Percentiles rank a stretch among this genome's conserved stretches.
Conservation (phyloP, 2,888 invertebrate genomes). For the Aelia acuminata region DNA sequence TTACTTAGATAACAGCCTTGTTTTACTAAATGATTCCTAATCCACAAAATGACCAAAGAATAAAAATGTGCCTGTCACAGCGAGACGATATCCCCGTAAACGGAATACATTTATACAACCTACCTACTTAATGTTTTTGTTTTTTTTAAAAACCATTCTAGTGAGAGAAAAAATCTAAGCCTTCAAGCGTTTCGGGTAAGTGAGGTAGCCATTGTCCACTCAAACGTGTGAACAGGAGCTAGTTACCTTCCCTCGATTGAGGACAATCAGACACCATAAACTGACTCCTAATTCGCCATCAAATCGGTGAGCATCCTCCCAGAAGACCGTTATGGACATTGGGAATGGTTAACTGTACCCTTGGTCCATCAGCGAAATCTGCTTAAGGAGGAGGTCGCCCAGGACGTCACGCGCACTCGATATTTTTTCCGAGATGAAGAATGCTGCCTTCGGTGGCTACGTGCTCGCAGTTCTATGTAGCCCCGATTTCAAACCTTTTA, state of each 20-base stretch:
- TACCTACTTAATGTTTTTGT: too few relatives aligned
- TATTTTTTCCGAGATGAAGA: conserved; percentile 54
- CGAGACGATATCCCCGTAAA: too few relatives aligned
- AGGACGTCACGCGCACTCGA: conserved; percentile 35
- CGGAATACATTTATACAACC: too few relatives aligned
- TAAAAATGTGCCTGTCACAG: too few relatives aligned
- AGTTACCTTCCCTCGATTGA: conserved; percentile 27
- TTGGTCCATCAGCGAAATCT: not conserved
- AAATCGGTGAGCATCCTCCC: not conserved
- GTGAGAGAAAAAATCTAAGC: too few relatives aligned
- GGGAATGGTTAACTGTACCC: conserved; percentile 39
- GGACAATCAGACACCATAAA: conserved; percentile 20
- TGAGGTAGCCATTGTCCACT: not conserved
- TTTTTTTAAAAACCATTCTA: too few relatives aligned
- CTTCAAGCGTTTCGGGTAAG: not conserved
- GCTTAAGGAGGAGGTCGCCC: not conserved
- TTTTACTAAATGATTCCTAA: too few relatives aligned
- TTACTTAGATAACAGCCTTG: too few relatives aligned
- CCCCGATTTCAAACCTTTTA: conserved; percentile 41
- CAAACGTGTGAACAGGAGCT: not conserved
- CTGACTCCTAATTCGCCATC: conserved; percentile 30
- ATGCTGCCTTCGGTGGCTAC: not conserved
- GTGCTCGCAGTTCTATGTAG: conserved; percentile 2
- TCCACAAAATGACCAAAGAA: too few relatives aligned
- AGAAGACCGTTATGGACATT: conserved; percentile 28